Percentiles rank a stretch among this genome's conserved stretches.
These are phyloP conservation scores for Montipora efflorescens DNA, from an alignment of 64 coral and sea anemone genomes.

Conservation along the genomic window DNA sequence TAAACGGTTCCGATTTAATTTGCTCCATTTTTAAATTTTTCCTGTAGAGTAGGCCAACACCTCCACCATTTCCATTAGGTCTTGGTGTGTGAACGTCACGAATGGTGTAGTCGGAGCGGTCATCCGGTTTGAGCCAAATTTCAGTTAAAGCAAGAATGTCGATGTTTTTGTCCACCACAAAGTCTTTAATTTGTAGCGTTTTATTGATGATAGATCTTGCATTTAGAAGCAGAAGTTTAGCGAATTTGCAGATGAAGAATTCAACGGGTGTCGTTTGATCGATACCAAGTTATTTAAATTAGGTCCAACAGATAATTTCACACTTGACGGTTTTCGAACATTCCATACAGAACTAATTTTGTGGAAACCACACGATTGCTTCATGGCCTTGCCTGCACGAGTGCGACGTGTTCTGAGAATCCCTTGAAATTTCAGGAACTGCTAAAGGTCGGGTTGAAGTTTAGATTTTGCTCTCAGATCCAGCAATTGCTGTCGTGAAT, in stretches of 20 bases:
- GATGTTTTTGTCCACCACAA: neutral
- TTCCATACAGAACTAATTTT: neutral
- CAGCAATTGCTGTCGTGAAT: no score
- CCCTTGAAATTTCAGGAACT: neutral
- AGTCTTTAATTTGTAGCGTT: conserved; percentile 2
- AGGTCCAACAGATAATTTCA: neutral
- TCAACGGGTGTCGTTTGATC: neutral
- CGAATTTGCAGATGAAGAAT: neutral
- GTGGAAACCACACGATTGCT: neutral
- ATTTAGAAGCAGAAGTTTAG: no score
- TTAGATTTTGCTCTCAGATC: no score
- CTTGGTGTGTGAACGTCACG: neutral
- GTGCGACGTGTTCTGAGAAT: neutral
- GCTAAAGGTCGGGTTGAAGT: neutral
- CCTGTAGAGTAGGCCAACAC: neutral
- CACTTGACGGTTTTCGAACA: neutral
- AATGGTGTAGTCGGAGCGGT: neutral
- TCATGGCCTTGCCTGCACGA: neutral
- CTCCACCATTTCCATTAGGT: neutral
- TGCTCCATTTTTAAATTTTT: neutral
- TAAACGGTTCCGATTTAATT: neutral
- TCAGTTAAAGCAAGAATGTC: neutral
- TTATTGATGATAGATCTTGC: neutral
- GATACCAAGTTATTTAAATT: neutral
- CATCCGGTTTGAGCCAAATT: neutral